These are phyloP conservation scores for Mellilla xanthometata DNA, from an alignment of 2,888 invertebrate species.

Conservation along the genomic window DNA sequence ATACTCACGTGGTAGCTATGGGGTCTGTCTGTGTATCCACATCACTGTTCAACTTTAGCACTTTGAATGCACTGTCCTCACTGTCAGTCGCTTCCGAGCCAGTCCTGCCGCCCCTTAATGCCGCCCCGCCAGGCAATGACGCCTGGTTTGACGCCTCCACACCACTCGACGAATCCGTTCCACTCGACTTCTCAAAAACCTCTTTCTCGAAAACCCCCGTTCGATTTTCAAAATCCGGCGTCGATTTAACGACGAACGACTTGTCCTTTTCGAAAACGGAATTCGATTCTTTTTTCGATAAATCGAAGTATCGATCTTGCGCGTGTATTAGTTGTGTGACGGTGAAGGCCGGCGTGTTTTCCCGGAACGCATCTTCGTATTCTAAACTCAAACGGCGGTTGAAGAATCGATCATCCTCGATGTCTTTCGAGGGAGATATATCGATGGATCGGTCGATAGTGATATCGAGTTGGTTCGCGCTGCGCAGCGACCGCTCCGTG, in stretches of 20 bases:
- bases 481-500: conserved; percentile 54
- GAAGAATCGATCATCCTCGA: conserved; percentile 67
- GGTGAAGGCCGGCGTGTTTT: conserved; percentile 62
- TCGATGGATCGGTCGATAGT: conserved; percentile 53
- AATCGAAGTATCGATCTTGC: conserved; percentile 72
- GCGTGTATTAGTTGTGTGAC: conserved; percentile 74
- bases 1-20: conserved; percentile 51
- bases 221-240: conserved; percentile 32
- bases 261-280: conserved; percentile 1
- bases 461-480: conserved; percentile 55
- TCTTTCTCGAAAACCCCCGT: conserved; percentile 22
- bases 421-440: conserved; percentile 58
- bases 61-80: conserved; percentile 48
- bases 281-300: conserved; percentile 44
- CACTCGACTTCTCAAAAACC: conserved; percentile 4
- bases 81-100: conserved; percentile 2
- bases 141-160: neutral
- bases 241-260: conserved; percentile 19
- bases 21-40: conserved; percentile 40
- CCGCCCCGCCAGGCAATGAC: no score
- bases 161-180: conserved; percentile 44
- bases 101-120: conserved; percentile 4
- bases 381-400: conserved; percentile 47
- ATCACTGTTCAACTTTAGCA: conserved; percentile 47
- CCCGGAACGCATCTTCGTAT: conserved; percentile 51